phyloP scores from a whole-genome alignment of 2,797 vertebrate genomes.

The Pantherophis vulpinus region DNA sequence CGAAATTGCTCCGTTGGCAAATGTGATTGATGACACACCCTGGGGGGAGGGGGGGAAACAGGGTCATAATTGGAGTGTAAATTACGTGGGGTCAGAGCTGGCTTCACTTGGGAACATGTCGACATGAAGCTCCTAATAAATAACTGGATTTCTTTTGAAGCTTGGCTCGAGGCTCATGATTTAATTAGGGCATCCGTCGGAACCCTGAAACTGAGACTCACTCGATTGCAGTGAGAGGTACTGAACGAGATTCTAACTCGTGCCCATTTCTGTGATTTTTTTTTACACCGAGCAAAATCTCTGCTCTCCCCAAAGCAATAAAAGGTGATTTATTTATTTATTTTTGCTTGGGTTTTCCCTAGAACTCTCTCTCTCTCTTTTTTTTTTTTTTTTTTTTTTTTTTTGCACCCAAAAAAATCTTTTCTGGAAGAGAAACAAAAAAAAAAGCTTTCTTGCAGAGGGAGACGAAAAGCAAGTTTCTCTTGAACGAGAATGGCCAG shows the following conservation, averaged over 20 bases:
- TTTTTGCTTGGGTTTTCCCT: not conserved
- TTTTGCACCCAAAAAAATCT: not conserved
- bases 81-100: too few species aligned
- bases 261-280: not conserved
- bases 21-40: too few species aligned
- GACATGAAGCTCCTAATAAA: too few species aligned
- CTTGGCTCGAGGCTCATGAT: too few species aligned
- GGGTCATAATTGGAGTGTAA: too few species aligned
- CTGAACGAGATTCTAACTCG: not conserved
- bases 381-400: fast-evolving
- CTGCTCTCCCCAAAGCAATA: not conserved
- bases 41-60: too few species aligned
- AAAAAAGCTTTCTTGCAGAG: too few species aligned
- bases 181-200: too few species aligned
- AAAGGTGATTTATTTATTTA: not conserved
- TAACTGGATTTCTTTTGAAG: too few species aligned
- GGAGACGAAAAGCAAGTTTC: not conserved
- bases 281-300: not conserved
- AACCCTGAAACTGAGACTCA: not conserved
- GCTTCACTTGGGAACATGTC: too few species aligned
- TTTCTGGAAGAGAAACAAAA: not conserved
- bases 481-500: not conserved
- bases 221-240: not conserved
- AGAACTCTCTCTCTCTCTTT: not conserved
- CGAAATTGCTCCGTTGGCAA: too few species aligned